A percentile compares a stretch with the other conserved stretches of the same genome.
These are phyloP conservation scores for Speoplatyrhinus poulsoni DNA, from an alignment of 2,113 vertebrate species.

Conservation along the genomic window DNA sequence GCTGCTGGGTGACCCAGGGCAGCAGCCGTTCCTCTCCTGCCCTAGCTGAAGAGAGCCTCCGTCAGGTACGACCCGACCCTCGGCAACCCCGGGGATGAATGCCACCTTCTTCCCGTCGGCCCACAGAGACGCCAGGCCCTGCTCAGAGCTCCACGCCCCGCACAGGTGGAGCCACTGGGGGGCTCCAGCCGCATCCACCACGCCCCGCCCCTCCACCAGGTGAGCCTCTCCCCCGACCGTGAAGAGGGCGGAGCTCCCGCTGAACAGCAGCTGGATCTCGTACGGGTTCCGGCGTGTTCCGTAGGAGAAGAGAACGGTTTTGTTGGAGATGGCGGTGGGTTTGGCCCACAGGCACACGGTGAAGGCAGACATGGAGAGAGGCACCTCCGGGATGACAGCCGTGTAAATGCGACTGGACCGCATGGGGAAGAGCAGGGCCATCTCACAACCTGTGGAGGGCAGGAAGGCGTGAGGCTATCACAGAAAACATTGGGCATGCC, in stretches of 20 bases:
- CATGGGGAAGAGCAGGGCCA: slow-evolving; percentile 91
- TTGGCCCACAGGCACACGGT: slow-evolving; percentile 91
- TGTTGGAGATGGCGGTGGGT: slow-evolving; percentile 82
- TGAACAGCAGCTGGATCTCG: slow-evolving; percentile 89
- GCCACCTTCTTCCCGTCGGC: slow-evolving; percentile 73
- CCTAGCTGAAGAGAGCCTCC: slow-evolving; percentile 89
- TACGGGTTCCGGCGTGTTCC: slow-evolving; percentile 86
- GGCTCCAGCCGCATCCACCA: slow-evolving; percentile 51
- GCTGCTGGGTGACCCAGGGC: slow-evolving; percentile 7
- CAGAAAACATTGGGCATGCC: too few species aligned
- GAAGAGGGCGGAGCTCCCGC: slow-evolving; percentile 67
- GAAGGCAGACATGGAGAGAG: slow-evolving; percentile 78
- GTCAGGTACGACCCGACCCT: slow-evolving; percentile 74
- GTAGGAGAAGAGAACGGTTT: slow-evolving; percentile 90
- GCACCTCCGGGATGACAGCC: slow-evolving; percentile 75
- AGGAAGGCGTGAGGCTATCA: too few species aligned
- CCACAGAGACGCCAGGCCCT: slow-evolving; percentile 82
- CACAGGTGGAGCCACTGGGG: slow-evolving; percentile 87
- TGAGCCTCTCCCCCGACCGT: slow-evolving; percentile 79
- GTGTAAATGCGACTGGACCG: slow-evolving; percentile 88
- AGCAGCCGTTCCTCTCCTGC: slow-evolving; percentile 86
- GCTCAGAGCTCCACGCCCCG: slow-evolving; percentile 82
- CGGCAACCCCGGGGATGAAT: slow-evolving; percentile 62
- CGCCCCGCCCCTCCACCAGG: slow-evolving; percentile 63
- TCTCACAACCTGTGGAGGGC: slow-evolving; percentile 83